These are phyloP conservation scores for Disparrhopalites patrizii DNA, from an alignment of 2,888 invertebrate species.

Conservation along the genomic window DNA sequence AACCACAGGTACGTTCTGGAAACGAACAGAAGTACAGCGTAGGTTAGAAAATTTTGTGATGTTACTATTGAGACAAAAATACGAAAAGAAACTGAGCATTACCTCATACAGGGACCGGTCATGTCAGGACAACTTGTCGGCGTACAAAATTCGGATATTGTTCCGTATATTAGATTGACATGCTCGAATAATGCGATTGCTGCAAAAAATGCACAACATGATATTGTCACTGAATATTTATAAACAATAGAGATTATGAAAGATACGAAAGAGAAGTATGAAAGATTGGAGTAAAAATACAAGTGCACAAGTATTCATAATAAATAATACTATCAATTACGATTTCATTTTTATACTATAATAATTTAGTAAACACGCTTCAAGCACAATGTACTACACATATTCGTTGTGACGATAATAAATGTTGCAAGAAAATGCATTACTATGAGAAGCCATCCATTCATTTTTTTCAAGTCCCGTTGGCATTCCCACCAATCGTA, in stretches of 20 bases:
- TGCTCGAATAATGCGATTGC: conserved; percentile 98
- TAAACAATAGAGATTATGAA: no score
- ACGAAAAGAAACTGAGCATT: conserved; percentile 48
- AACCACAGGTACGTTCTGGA: conserved; percentile 93
- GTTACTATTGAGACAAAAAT: no score
- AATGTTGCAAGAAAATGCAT: conserved; percentile 52
- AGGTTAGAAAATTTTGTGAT: no score
- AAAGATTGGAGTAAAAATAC: background rate
- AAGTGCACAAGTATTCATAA: background rate
- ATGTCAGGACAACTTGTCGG: conserved; percentile 92
- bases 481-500: conserved; percentile 89
- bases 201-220: conserved; percentile 55
- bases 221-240: no score
- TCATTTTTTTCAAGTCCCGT: conserved; percentile 96
- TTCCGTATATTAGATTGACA: conserved; percentile 96
- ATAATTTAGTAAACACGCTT: background rate
- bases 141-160: conserved; percentile 98
- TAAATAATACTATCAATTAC: conserved; percentile 1
- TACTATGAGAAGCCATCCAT: conserved; percentile 99
- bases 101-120: conserved; percentile 93
- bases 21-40: conserved; percentile 36
- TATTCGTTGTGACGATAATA: background rate
- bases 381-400: background rate
- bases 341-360: background rate
- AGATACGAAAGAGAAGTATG: no score